Conservation (phyloP, 2,797 vertebrate genomes). For the Lithobates pipiens region DNA sequence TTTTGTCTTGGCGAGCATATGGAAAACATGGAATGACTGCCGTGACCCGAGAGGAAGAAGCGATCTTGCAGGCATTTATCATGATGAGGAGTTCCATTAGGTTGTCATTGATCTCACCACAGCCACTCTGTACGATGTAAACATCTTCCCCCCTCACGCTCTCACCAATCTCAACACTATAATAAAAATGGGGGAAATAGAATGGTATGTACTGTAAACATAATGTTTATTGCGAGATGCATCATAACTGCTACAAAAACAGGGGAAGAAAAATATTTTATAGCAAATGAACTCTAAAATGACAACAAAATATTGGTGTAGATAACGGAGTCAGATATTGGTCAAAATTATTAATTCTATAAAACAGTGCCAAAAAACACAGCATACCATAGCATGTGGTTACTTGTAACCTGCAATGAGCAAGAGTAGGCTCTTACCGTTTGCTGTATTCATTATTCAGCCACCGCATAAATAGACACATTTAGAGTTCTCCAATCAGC, state of each 20-base stretch:
- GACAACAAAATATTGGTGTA: too few relatives aligned
- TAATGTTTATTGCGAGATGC: not conserved
- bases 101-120: slow-evolving; percentile 95
- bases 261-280: too few relatives aligned
- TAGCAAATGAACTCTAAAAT: too few relatives aligned
- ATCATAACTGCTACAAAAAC: not conserved
- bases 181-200: slow-evolving; percentile 3
- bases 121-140: slow-evolving; percentile 94
- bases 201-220: not conserved
- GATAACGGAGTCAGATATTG: too few relatives aligned
- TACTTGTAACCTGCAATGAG: too few relatives aligned
- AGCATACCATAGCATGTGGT: too few relatives aligned
- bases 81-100: slow-evolving; percentile 95
- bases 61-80: slow-evolving; percentile 97
- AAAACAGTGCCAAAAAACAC: too few relatives aligned
- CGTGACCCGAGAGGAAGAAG: slow-evolving; percentile 91
- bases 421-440: too few relatives aligned
- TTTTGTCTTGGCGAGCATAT: slow-evolving; percentile 93
- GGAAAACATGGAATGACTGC: slow-evolving; percentile 96
- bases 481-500: too few relatives aligned
- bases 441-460: too few relatives aligned
- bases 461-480: too few relatives aligned
- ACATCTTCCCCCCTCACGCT: slow-evolving; percentile 95
- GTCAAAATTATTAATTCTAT: too few relatives aligned
- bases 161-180: slow-evolving; percentile 94